These are phyloP conservation scores for Pycnomerus fuliginosus DNA, from an alignment of 2,888 invertebrate species.

Conservation along the genomic window DNA sequence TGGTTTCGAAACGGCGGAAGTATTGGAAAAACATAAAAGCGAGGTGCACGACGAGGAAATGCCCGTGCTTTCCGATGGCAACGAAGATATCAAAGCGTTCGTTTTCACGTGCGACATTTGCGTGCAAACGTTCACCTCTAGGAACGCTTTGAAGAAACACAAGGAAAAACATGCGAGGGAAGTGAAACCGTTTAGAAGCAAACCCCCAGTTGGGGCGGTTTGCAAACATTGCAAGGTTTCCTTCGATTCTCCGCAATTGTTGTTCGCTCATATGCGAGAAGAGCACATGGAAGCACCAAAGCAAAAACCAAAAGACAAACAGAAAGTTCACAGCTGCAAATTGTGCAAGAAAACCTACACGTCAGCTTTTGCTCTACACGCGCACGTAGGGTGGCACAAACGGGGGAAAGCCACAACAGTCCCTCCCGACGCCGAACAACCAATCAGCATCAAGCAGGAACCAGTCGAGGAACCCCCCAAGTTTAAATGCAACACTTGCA, in stretches of 20 bases:
- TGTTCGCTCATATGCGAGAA: conserved; percentile 45
- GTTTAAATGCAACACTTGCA: conserved; percentile 43
- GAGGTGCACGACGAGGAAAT: conserved; percentile 47
- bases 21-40: conserved; percentile 59
- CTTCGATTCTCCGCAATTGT: conserved; percentile 34
- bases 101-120: conserved; percentile 52
- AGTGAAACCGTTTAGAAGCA: conserved; percentile 10
- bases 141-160: conserved; percentile 49
- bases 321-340: conserved; percentile 57
- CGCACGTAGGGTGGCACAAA: conserved; percentile 63
- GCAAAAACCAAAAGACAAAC: conserved; percentile 20
- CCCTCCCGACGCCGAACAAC: conserved; percentile 40
- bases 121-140: conserved; percentile 50
- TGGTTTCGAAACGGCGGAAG: conserved; percentile 56
- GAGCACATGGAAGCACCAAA: conserved; percentile 40
- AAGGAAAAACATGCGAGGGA: conserved; percentile 43
- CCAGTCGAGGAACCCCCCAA: conserved; percentile 36
- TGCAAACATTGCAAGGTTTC: conserved; percentile 48
- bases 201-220: conserved; percentile 27
- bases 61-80: conserved; percentile 28
- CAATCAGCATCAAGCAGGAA: conserved; percentile 26
- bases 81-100: conserved; percentile 27
- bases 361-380: conserved; percentile 59
- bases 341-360: conserved; percentile 65
- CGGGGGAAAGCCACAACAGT: conserved; percentile 51